phyloP scores from a whole-genome alignment of 2,888 invertebrate species.

The Melieria omissa region DNA sequence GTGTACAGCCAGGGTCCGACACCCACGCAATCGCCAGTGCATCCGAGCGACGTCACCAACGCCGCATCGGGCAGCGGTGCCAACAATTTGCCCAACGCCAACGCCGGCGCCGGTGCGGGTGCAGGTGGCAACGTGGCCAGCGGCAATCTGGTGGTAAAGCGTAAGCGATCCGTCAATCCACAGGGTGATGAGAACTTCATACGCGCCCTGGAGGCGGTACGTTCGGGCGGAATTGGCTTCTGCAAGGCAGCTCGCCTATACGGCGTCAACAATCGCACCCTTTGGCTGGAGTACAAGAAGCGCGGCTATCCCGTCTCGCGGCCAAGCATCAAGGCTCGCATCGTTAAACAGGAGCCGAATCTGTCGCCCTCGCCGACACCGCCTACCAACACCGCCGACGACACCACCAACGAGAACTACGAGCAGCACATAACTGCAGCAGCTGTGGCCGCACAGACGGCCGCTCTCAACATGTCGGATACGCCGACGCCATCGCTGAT shows the following conservation, averaged over 20 bases:
- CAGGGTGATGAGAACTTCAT: conserved; percentile 87
- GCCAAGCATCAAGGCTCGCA: conserved; percentile 80
- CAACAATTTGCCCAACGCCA: conserved; percentile 42
- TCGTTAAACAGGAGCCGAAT: conserved; percentile 74
- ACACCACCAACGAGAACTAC: conserved; percentile 65
- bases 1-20: conserved; percentile 68
- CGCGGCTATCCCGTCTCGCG: conserved; percentile 84
- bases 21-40: conserved; percentile 66
- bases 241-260: conserved; percentile 87
- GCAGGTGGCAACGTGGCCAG: conserved; percentile 45
- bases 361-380: conserved; percentile 72
- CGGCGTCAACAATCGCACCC: conserved; percentile 85
- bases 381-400: conserved; percentile 63
- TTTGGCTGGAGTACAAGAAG: conserved; percentile 88
- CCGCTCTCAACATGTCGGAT: conserved; percentile 67
- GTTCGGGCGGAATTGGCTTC: conserved; percentile 85
- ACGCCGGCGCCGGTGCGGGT: conserved; percentile 42
- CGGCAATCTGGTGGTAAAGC: conserved; percentile 68
- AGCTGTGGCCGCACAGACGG: conserved; percentile 58
- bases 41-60: conserved; percentile 61
- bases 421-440: conserved; percentile 63
- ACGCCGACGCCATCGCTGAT: conserved; percentile 70
- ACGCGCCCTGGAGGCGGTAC: conserved; percentile 82
- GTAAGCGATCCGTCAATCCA: conserved; percentile 81
- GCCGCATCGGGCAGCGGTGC: conserved; percentile 55